Base-by-base conservation (phyloP, 2,888 invertebrate species). In the Mythimna impura region DNA sequence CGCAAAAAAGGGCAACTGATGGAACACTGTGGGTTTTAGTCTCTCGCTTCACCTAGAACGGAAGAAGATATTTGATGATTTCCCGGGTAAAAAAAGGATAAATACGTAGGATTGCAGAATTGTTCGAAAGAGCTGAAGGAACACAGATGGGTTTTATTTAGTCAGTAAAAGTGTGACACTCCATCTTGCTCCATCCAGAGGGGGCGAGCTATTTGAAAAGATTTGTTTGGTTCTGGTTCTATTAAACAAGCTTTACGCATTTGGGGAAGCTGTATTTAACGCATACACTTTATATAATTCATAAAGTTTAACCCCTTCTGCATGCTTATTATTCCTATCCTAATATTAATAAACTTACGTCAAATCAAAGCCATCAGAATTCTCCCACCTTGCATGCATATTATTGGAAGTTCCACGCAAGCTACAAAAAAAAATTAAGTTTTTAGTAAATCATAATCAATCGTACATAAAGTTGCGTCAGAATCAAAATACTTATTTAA, bases 401-500 rank as follows among this genome's bases (percentile, higher is more conserved):
- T 40, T 20, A 25, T 40, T 17, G 36, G 47, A 14, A 63, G 10
- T 22, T 50, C 22, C 22, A 22, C 20, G 52, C 12, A 66, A 62
- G 9, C 9, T 54, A 43, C n/a, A 14, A 25, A 43, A 52, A 14
- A 25, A 43, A 52, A 25, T 14, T 43, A 47, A 12, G 12, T 2
- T 14, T 8, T 22, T 22, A 63, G 17, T 22, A 43, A 50, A 43
- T 63, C 25, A 61, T 61, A 55, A 68, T 47, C 43, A 78, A 66
- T 72, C 55, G 43, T 65, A 73, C 71, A 71, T 81, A 73, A 80
- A 80, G 43, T 82, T 84, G 73, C 81, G 71, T 84, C 84, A 88
- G 78, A 82, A 87, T 88, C 82, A 86, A 88, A 89, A 88, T 91
- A 52, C 52, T 8, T 9, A 89, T 83, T 80, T 64, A 71, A 62